A percentile compares a stretch with the other conserved stretches of the same genome.
Evolutionary conservation across 2,797 vertebrate genomes (phyloP).

Genomic region (Vireo griseus): DNA sequence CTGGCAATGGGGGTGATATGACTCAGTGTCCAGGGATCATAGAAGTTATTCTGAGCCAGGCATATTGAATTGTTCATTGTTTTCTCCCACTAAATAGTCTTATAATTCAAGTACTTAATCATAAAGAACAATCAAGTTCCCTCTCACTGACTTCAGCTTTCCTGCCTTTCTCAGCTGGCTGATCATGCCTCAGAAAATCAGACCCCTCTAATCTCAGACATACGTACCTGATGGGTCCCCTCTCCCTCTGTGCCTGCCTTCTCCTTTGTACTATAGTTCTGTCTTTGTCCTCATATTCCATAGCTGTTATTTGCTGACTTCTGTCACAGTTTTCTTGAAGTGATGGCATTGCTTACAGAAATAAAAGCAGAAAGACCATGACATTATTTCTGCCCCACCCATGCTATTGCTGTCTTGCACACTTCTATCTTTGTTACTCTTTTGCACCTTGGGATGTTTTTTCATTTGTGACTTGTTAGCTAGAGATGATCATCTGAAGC

Average conservation of each 20-base stretch:
- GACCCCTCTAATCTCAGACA: not conserved
- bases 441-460: not conserved
- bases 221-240: not conserved
- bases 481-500: not conserved
- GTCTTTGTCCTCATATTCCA: not conserved
- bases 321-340: not conserved
- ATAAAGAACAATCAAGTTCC: conserved; percentile 40
- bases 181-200: not conserved
- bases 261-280: not conserved
- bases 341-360: not conserved
- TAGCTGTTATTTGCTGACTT: not conserved
- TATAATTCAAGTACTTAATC: conserved; percentile 58
- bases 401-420: not conserved
- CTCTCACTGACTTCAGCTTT: not conserved
- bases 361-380: not conserved
- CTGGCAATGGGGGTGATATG: conserved; percentile 38
- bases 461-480: not conserved
- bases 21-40: conserved; percentile 39
- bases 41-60: conserved; percentile 37
- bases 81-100: conserved; percentile 33
- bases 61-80: conserved; percentile 26
- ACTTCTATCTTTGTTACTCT: not conserved
- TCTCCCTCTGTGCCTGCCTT: not conserved
- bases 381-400: not conserved
- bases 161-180: not conserved